Conservation (phyloP, 2,113 vertebrate species). For the Seriola rivoliana region DNA sequence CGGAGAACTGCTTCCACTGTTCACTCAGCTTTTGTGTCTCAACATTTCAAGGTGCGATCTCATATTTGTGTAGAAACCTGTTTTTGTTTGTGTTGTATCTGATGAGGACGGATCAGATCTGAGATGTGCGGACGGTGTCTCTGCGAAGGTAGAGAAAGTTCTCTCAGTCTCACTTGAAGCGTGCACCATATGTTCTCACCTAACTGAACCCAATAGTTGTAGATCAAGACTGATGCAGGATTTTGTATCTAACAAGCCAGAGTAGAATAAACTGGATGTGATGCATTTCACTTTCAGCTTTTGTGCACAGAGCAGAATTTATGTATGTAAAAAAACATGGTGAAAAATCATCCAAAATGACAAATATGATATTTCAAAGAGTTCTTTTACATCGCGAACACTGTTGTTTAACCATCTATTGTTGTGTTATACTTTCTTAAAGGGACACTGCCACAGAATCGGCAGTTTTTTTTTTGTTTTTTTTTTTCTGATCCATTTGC, state of each 20-base stretch:
- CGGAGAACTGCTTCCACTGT: neutral
- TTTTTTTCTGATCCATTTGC: neutral
- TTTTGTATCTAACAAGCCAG: neutral
- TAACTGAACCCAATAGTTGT: slow-evolving; percentile 9
- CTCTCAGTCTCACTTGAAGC: slow-evolving; percentile 16
- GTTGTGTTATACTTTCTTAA: too few relatives aligned
- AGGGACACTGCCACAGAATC: too few relatives aligned
- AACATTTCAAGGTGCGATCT: slow-evolving; percentile 14
- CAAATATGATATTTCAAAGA: neutral
- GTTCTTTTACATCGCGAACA: neutral
- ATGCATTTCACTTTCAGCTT: neutral
- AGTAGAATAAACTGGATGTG: slow-evolving; percentile 1
- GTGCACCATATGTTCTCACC: slow-evolving; percentile 37
- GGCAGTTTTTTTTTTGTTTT: too few relatives aligned
- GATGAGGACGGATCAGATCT: slow-evolving; percentile 4
- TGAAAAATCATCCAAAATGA: neutral
- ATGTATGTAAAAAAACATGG: neutral
- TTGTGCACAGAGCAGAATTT: neutral
- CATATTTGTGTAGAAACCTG: neutral
- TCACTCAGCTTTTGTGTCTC: slow-evolving; percentile 14
- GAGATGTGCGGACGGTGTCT: neutral
- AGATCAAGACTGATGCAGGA: neutral
- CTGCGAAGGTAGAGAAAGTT: slow-evolving; percentile 6
- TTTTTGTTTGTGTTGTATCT: neutral
- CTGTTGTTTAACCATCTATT: neutral